Conservation (phyloP, 2,888 invertebrate genomes). For the Cerastis leucographa region DNA sequence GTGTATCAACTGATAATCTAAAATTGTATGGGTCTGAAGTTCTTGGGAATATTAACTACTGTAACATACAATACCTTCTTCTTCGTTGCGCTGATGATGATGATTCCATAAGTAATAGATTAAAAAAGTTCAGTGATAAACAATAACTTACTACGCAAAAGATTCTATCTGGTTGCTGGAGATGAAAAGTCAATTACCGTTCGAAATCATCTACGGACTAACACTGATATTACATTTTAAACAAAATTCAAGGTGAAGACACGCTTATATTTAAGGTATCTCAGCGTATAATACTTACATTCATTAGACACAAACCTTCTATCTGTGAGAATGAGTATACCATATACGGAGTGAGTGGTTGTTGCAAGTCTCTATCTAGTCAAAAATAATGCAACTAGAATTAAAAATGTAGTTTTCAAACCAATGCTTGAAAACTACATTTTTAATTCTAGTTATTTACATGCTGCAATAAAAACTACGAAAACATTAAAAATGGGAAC, state of each 20-base stretch:
- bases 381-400: too few relatives aligned
- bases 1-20: background rate
- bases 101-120: background rate
- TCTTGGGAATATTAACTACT: background rate
- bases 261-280: background rate
- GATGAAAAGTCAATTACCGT: background rate
- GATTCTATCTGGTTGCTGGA: background rate
- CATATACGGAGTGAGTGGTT: too few relatives aligned
- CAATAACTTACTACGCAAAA: background rate
- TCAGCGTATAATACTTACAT: background rate
- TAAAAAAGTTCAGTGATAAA: background rate
- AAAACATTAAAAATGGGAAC: constrained; percentile 24
- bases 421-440: background rate
- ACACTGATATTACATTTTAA: background rate
- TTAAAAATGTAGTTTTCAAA: too few relatives aligned
- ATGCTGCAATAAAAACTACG: background rate
- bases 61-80: background rate
- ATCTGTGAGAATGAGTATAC: background rate
- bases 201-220: background rate
- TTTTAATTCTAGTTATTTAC: background rate
- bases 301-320: background rate
- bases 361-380: background rate
- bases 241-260: too few relatives aligned
- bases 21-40: background rate
- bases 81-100: background rate